These are phyloP conservation scores for Aegithalos caudatus DNA, from an alignment of 2,113 vertebrate species.

Conservation along the genomic window DNA sequence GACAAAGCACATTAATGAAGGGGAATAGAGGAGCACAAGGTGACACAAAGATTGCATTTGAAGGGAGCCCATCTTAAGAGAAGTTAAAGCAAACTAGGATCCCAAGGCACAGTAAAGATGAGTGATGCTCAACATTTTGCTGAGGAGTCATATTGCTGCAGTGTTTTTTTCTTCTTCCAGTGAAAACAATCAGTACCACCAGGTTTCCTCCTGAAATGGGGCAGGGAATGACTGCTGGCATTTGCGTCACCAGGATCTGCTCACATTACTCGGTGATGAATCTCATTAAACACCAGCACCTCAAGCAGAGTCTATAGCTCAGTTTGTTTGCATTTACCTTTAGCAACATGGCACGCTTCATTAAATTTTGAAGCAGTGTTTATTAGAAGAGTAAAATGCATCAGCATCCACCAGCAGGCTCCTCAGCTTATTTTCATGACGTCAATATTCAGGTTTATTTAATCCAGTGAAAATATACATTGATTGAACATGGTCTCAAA, in stretches of 20 bases:
- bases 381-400: not conserved
- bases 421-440: slow-evolving; percentile 40
- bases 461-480: slow-evolving; percentile 55
- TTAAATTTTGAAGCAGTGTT: slow-evolving; percentile 3
- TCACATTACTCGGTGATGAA: not conserved
- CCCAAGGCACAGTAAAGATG: not conserved
- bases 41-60: not conserved
- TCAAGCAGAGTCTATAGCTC: not conserved
- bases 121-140: not conserved
- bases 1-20: not conserved
- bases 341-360: not conserved
- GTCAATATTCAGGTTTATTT: slow-evolving; percentile 21
- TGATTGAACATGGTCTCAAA: not conserved
- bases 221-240: not conserved
- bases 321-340: slow-evolving; percentile 28
- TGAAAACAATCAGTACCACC: not conserved
- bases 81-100: not conserved
- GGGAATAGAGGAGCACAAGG: not conserved
- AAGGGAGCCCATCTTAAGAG: not conserved
- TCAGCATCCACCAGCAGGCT: not conserved
- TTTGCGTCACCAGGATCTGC: slow-evolving; percentile 10
- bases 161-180: not conserved
- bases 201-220: not conserved
- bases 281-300: not conserved
- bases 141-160: not conserved